Conservation (phyloP, 2,888 invertebrate species). For the Panopea generosa region DNA sequence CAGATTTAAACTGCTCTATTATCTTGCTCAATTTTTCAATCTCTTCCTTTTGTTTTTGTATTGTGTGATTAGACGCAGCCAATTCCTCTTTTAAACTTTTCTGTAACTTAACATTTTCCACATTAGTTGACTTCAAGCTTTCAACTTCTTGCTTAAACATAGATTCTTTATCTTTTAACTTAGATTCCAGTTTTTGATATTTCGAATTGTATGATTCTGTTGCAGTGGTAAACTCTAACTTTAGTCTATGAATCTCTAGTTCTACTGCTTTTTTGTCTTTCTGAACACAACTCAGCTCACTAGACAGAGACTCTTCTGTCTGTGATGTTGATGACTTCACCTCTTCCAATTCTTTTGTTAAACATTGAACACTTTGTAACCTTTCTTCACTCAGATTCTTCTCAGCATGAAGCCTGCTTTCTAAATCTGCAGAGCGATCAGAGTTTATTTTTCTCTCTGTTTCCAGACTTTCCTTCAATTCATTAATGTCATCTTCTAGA, state of each 20-base stretch:
- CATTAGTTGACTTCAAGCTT: conserved; percentile 19
- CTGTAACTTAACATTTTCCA: conserved; percentile 20
- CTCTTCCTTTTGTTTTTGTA: conserved; percentile 35
- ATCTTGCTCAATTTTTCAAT: conserved; percentile 28
- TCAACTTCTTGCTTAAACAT: conserved; percentile 42
- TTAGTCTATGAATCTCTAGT: conserved; percentile 54
- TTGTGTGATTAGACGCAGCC: background rate
- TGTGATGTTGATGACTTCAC: conserved; percentile 25
- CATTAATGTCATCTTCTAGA: conserved; percentile 51
- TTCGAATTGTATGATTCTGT: conserved; percentile 36
- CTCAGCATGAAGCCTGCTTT: conserved; percentile 44
- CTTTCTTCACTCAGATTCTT: conserved; percentile 31
- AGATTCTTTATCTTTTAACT: conserved; percentile 34
- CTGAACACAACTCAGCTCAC: conserved; percentile 19
- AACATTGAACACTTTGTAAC: conserved; percentile 26
- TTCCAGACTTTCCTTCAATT: conserved; percentile 52
- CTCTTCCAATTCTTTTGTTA: conserved; percentile 38
- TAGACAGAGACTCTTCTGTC: conserved; percentile 43
- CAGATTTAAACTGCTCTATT: conserved; percentile 21
- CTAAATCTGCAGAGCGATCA: conserved; percentile 43
- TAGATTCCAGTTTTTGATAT: conserved; percentile 33
- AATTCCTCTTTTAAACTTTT: conserved; percentile 39
- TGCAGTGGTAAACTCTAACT: conserved; percentile 41
- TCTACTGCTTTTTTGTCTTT: conserved; percentile 53
- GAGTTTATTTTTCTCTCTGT: conserved; percentile 36